A percentile compares a stretch with the other conserved stretches of the same genome.
Conservation (phyloP, 2,797 vertebrate genomes). For the Macrochelys suwanniensis region DNA sequence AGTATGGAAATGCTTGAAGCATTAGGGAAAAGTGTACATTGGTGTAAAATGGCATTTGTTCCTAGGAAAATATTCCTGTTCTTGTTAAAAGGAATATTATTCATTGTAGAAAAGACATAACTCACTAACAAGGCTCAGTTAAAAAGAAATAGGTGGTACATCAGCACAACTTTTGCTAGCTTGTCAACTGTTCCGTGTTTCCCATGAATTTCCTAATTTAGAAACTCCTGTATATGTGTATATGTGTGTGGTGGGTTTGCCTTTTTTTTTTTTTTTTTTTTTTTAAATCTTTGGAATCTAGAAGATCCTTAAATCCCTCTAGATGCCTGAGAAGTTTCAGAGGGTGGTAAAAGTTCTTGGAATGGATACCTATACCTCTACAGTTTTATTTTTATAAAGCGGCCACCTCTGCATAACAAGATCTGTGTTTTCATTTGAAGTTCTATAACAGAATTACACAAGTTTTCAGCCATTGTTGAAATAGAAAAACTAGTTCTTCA, state of each 20-base stretch:
- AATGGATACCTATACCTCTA: slow-evolving; percentile 73
- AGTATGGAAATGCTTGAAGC: slow-evolving; percentile 11
- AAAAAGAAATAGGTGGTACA: neutral
- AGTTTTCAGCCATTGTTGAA: neutral
- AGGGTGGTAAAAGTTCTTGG: slow-evolving; percentile 64
- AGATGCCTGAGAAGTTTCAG: slow-evolving; percentile 79
- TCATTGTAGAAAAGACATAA: neutral
- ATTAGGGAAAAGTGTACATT: slow-evolving; percentile 10
- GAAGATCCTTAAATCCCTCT: slow-evolving; percentile 80
- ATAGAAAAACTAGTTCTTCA: neutral
- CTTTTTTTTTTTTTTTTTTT: neutral
- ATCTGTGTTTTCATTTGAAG: neutral
- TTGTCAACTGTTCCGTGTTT: slow-evolving; percentile 78
- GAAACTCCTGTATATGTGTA: slow-evolving; percentile 24
- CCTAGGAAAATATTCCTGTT: slow-evolving; percentile 29
- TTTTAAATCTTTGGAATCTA: slow-evolving; percentile 79
- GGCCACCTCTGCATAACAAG: slow-evolving; percentile 55
- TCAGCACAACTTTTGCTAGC: slow-evolving; percentile 32
- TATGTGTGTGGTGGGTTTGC: too few relatives aligned
- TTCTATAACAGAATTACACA: neutral
- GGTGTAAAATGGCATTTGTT: neutral
- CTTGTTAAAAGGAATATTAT: slow-evolving; percentile 42
- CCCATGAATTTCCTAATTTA: slow-evolving; percentile 77
- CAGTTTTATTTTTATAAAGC: slow-evolving; percentile 80
- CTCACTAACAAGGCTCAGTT: neutral